Conservation (phyloP, 2,888 invertebrate genomes). For the Merodon equestris region DNA sequence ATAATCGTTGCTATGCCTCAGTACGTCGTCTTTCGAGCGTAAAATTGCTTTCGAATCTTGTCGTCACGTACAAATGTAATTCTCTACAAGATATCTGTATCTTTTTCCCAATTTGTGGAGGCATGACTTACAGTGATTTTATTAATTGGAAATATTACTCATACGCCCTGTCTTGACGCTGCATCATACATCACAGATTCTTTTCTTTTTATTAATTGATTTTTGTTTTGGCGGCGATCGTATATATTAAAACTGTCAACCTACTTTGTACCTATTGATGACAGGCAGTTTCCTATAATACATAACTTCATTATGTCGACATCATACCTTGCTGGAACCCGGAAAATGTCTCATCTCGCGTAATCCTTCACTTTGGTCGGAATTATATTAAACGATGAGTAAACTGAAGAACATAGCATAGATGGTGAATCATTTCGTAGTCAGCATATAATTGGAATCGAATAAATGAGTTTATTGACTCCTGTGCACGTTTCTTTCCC, state of each 20-base stretch:
- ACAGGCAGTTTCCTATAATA: too few species aligned
- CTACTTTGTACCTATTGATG: too few species aligned
- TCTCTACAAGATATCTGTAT: too few species aligned
- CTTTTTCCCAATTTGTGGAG: too few species aligned
- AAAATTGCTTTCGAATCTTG: constrained; percentile 31
- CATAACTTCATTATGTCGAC: too few species aligned
- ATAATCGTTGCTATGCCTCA: constrained; percentile 53
- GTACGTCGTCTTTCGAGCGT: constrained; percentile 44
- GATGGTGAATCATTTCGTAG: constrained; percentile 57
- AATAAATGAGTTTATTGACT: constrained; percentile 66
- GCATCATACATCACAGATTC: too few species aligned
- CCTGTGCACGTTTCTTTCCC: not conserved
- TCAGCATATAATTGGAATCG: constrained; percentile 67
- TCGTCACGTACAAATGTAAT: too few species aligned
- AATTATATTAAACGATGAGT: constrained; percentile 46
- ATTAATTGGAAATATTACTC: not conserved
- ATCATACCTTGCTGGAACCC: constrained; percentile 40
- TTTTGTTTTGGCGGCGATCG: too few species aligned
- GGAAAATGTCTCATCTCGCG: constrained; percentile 60
- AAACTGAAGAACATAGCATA: constrained; percentile 23
- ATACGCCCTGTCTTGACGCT: not conserved
- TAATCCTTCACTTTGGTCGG: constrained; percentile 52
- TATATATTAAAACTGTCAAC: too few species aligned
- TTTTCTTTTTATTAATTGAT: too few species aligned
- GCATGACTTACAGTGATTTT: too few species aligned